Evolutionary conservation across 1,140 invertebrate genomes (phyloP).

Genomic region (Scaptomyza montana): DNA sequence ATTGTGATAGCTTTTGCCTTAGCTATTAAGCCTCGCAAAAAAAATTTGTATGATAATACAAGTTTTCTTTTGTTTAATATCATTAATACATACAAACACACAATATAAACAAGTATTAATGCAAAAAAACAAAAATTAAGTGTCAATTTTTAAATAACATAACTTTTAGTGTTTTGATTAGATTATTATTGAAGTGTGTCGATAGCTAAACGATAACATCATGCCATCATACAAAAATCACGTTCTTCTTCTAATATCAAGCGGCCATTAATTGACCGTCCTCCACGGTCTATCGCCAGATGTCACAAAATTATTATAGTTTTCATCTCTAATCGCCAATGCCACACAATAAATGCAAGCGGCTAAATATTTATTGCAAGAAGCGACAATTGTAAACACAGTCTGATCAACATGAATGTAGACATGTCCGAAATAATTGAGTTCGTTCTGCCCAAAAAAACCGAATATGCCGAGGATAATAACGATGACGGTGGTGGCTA

Average conservation of each 20-base stretch:
- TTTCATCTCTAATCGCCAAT: slow-evolving; percentile 40
- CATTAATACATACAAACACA: too few relatives aligned
- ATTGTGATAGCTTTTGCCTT: too few relatives aligned
- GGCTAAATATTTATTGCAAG: slow-evolving; percentile 28
- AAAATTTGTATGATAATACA: too few relatives aligned
- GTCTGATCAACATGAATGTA: slow-evolving; percentile 41
- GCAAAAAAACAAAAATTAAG: too few relatives aligned
- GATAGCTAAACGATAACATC: background rate
- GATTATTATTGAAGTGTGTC: too few relatives aligned
- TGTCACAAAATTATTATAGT: slow-evolving; percentile 15
- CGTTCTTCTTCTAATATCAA: background rate
- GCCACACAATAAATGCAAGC: slow-evolving; percentile 48
- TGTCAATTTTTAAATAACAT: too few relatives aligned
- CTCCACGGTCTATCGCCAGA: slow-evolving; percentile 27
- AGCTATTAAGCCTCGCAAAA: too few relatives aligned
- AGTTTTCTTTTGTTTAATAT: too few relatives aligned
- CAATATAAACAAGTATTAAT: too few relatives aligned
- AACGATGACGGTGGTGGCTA: slow-evolving; percentile 27
- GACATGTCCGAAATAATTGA: slow-evolving; percentile 71
- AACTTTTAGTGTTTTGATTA: too few relatives aligned
- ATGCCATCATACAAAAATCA: background rate
- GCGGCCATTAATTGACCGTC: background rate
- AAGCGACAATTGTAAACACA: slow-evolving; percentile 13
- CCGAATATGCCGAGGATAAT: slow-evolving; percentile 58
- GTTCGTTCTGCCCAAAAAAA: slow-evolving; percentile 46